Evolutionary conservation across 2,888 invertebrate species (phyloP).

Genomic region (Pinctada fucata): DNA sequence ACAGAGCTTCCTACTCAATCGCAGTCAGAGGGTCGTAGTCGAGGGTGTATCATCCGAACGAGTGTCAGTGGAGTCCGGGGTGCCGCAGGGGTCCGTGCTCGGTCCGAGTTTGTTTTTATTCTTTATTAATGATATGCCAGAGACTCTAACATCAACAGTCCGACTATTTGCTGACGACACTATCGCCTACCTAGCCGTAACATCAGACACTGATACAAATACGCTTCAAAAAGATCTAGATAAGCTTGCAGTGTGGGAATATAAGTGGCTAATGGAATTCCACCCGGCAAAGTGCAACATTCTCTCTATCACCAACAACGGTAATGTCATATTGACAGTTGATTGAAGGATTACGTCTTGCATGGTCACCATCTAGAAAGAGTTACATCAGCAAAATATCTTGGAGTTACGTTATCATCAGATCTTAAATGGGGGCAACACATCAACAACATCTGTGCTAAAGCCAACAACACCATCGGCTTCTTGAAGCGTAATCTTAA

Average conservation of each 20-base stretch:
- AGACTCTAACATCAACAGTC: not conserved
- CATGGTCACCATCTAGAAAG: too few species aligned
- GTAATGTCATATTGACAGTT: too few species aligned
- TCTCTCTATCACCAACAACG: constrained; percentile 13
- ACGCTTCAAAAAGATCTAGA: constrained; percentile 19
- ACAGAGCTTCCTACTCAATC: constrained; percentile 7
- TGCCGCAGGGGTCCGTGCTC: too few species aligned
- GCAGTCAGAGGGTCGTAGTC: constrained; percentile 7
- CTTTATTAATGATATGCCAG: constrained; percentile 13
- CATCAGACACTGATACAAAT: constrained; percentile 13
- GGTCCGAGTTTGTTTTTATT: too few species aligned
- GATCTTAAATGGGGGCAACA: constrained; percentile 11
- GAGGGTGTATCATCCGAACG: too few species aligned
- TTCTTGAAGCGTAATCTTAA: too few species aligned
- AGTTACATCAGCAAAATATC: constrained; percentile 7
- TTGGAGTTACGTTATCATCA: too few species aligned
- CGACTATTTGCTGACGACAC: constrained; percentile 28
- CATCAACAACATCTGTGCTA: constrained; percentile 12
- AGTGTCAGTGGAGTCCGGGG: too few species aligned
- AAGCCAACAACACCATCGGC: too few species aligned
- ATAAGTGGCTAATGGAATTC: too few species aligned
- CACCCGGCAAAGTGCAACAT: constrained; percentile 22
- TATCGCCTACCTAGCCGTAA: constrained; percentile 12
- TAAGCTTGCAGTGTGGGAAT: constrained; percentile 26
- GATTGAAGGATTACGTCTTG: too few species aligned